Evolutionary conservation across 2,113 vertebrate genomes (phyloP), one percentile per base, ranked within the genome.

Genomic region (Anser cygnoides): DNA sequence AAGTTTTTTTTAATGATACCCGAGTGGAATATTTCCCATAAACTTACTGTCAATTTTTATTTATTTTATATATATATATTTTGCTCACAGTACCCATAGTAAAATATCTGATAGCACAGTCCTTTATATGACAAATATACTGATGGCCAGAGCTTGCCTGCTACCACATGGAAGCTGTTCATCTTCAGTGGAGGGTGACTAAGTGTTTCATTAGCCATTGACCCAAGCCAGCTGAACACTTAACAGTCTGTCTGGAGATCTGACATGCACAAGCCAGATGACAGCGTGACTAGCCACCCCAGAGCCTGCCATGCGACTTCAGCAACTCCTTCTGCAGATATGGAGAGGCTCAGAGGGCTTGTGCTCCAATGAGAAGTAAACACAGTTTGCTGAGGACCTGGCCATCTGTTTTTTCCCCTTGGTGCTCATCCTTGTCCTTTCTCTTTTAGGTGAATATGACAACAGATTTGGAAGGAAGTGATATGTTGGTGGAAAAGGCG

Each of bases 401-500:
- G 59, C 91, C 91, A 67, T 88, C 87, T 95, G 84, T 72, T 93
- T 46, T 66, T 76, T 57, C 68, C 81, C 78, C 88, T 57, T 16
- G 31, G 81, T 0, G 0, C 83, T 96, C 87, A 90, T 78, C 66
- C 54, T 89, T 57, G 52, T 90, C 61, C 52, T 82, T 94, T 95
- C 63, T 91, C 37, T 85, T 85, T 35, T 95, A 99, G 99, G 99
- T 99, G 97, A 99, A 99, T 94, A 99, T 99, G 99, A 98, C 99
- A 20, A 98, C 99, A 25, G 99, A 99, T 84, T 96, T 99, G 98
- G 99, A 99, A 96, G 99, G 99, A 33, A 99, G 99, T 4, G 99
- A 99, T 96, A 98, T 99, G 99, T 96, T 99, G 98, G 99, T 99
- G 43, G 99, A 99, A 96, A 99, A 99, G 98, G 99, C 99, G 0